Base-by-base conservation (phyloP, 2,113 vertebrate species). In the Colius striatus region DNA sequence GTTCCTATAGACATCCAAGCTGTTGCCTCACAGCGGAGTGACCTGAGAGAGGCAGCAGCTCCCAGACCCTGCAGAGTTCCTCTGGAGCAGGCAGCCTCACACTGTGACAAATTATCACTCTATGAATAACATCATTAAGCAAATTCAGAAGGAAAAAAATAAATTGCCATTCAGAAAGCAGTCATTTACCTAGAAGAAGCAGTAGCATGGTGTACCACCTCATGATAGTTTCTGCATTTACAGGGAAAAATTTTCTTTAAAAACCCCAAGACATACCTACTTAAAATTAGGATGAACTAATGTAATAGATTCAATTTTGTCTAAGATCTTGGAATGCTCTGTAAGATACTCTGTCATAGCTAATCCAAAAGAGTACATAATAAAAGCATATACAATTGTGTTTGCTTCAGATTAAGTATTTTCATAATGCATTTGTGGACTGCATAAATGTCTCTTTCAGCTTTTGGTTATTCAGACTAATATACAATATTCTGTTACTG, bases 51-150 rank as follows among this genome's bases (percentile, higher is more conserved):
- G 38, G 65, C 85, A 94, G 88, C 16, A 90, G 34, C 65, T 81
- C 76, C 76, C 89, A 90, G 72, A 7, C 57, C 92, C 80, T 93
- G 89, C 89, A 48, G 90, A 84, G 76, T 22, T 96, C 65, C 43
- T 60, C 60, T 55, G 68, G 63, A 90, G 79, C 75, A 95, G 76
- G 51, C 83, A 90, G 51, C 20, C 47, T 78, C 94, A 94, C 63
- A 93, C 94, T 86, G 90, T 0, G 72, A 92, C 47, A 95, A 90
- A 96, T 94, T 90, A 92, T 96, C 91, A 67, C 83, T 81, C 83
- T 84, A 51, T 90, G 90, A 96, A 90, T 94, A 96, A 94, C 76
- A 95, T 53, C 68, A 95, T 94, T 93, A 94, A 89, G 72, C 79
- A 93, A 94, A 94, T 23, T 86, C 68, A 89, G 72, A 94, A 26